Conservation (phyloP, 2,888 invertebrate genomes). For the Stegophylla sp. region DNA sequence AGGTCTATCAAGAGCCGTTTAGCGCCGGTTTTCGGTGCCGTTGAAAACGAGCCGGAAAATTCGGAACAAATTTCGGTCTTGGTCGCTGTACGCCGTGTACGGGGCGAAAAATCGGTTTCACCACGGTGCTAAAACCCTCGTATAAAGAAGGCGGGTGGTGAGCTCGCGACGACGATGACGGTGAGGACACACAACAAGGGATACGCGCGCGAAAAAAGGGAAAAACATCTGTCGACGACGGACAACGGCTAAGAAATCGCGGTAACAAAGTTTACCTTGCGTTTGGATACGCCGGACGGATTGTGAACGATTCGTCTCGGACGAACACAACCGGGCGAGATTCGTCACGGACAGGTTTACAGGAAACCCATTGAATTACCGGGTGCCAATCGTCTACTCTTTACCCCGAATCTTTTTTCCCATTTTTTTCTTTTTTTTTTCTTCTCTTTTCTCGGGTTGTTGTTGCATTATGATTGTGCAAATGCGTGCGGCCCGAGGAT, state of each 20-base stretch:
- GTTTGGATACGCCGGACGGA: constrained; percentile 52
- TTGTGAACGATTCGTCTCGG: constrained; percentile 55
- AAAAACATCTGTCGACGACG: constrained; percentile 32
- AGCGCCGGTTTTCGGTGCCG: constrained; percentile 47
- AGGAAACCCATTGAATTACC: constrained; percentile 58
- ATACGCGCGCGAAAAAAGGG: neutral
- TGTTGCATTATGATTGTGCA: constrained; percentile 55
- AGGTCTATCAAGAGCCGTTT: constrained; percentile 38
- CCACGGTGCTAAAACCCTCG: constrained; percentile 42
- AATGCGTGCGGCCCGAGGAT: constrained; percentile 56
- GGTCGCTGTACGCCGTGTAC: too few relatives aligned
- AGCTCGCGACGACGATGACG: too few relatives aligned
- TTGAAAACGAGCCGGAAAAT: constrained; percentile 56
- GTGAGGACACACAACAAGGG: too few relatives aligned
- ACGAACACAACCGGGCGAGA: constrained; percentile 23
- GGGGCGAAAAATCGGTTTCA: constrained; percentile 38
- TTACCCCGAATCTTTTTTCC: constrained; percentile 8
- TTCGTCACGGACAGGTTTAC: constrained; percentile 58
- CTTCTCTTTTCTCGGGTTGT: neutral
- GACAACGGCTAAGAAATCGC: neutral
- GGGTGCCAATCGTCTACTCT: constrained; percentile 26
- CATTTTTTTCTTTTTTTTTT: neutral
- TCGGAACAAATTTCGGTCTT: constrained; percentile 44
- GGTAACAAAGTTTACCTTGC: constrained; percentile 51
- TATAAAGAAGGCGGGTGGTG: neutral